Conservation (phyloP, 1,140 invertebrate species). For the Mizuhopecten yessoensis region DNA sequence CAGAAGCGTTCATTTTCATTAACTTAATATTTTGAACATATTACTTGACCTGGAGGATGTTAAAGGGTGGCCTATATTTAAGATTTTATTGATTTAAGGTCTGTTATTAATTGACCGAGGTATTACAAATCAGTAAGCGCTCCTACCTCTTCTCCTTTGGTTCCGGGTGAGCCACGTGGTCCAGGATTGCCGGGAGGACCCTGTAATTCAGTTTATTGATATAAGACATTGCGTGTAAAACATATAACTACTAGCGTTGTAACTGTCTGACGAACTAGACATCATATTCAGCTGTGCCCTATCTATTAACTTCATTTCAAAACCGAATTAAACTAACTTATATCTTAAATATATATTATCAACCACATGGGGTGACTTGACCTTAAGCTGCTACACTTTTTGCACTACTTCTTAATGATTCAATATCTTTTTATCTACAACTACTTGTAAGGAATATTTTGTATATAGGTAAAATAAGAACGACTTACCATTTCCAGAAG, state of each 20-base stretch:
- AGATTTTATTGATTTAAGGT: no score
- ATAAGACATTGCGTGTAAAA: background rate
- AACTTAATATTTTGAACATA: no score
- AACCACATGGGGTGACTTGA: background rate
- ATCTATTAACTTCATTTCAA: background rate
- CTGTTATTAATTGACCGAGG: no score
- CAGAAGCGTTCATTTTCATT: no score
- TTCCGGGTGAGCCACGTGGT: slow-evolving; percentile 23
- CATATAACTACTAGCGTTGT: background rate
- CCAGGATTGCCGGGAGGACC: background rate
- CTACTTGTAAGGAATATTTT: no score
- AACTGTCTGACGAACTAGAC: no score
- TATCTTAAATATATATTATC: background rate
- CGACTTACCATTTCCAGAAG: background rate
- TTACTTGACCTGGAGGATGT: no score
- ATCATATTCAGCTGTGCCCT: background rate
- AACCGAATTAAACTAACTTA: background rate
- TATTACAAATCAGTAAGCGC: background rate
- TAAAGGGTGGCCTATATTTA: no score
- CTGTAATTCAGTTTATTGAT: background rate
- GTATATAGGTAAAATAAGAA: no score
- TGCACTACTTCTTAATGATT: background rate
- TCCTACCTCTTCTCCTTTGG: slow-evolving; percentile 13
- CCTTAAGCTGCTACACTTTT: background rate
- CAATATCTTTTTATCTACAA: background rate